Base-by-base conservation (phyloP, 2,888 invertebrate genomes). In the Yponomeuta cagnagella region DNA sequence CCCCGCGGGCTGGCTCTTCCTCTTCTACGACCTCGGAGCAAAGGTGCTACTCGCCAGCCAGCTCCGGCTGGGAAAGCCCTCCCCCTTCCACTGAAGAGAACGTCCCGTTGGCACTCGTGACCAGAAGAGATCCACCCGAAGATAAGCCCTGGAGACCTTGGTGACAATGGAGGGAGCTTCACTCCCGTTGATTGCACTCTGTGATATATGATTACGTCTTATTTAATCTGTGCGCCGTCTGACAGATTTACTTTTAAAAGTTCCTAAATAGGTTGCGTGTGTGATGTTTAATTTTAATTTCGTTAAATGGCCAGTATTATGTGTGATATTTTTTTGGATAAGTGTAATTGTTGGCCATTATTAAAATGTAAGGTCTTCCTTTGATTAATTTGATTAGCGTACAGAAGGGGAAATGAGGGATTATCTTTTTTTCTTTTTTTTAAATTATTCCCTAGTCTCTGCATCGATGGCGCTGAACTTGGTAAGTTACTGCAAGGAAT, bases 131-230 rank as follows among this genome's bases (percentile, higher is more conserved):
- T 89, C 82, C 92, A 10, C 76, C 89, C 78, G 96, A 95, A 79
- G 96, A 96, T 67, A 95, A 95, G 79, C 96, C 96, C 43, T 97
- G 97, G 96, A 93, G 96, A 79, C 96, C 96, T 2, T 97, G 96
- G 97, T 96, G 92, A 93, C 87, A 74, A 58, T 8, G 52, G 52
- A 58, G 15, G 2, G 52, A 58, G 52, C 52, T 58, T 64, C 70
- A 70, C 48, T 71, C 69, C 73, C 73, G 82, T 80, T 83, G 30
- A 70, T 43, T 68, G 72, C 69, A 73, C 74, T 74, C 79, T 82
- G 82, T 80, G 81, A 81, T 81, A 80, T 76, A 76, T 70, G 76
- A 52, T 72, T 78, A 74, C 63, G 31, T 65, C 48, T 30, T 69
- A 23, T 43, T 74, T 76, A 76, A 15, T 58, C 74, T 77, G 80